These are phyloP conservation scores for Drosophila ironensis DNA, from an alignment of 1,140 invertebrate genomes.

Conservation along the genomic window DNA sequence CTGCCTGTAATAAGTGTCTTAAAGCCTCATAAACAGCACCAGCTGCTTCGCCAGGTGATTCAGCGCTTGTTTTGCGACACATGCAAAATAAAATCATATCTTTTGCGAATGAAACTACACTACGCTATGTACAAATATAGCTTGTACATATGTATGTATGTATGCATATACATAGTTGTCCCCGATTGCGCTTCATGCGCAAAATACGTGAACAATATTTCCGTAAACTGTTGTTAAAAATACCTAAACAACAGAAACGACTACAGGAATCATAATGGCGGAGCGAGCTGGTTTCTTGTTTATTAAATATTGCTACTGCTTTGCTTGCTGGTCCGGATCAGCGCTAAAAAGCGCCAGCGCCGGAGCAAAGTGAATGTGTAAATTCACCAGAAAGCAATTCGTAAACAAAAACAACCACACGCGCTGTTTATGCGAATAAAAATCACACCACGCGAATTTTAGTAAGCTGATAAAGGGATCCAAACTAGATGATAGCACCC, in stretches of 20 bases:
- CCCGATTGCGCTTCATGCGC: constrained; percentile 37
- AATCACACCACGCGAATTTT: constrained; percentile 35
- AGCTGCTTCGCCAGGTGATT: constrained; percentile 7
- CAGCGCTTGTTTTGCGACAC: not conserved
- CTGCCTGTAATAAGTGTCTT: not conserved
- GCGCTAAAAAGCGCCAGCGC: too few relatives aligned
- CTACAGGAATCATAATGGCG: constrained; percentile 4
- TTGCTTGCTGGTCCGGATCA: constrained; percentile 10
- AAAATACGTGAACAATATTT: constrained; percentile 43
- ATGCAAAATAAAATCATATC: constrained; percentile 20
- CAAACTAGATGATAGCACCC: not conserved
- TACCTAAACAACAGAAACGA: constrained; percentile 30
- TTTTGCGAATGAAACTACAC: not conserved
- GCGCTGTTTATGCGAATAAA: constrained; percentile 65
- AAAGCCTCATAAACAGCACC: not conserved
- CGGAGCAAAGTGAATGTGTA: constrained; percentile 30
- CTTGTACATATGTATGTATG: not conserved
- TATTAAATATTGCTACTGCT: constrained; percentile 19
- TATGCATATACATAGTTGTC: constrained; percentile 29
- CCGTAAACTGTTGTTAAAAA: constrained; percentile 33
- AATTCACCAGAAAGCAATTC: constrained; percentile 25
- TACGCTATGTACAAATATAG: too few relatives aligned
- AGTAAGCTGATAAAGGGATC: constrained; percentile 29
- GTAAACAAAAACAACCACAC: constrained; percentile 44
- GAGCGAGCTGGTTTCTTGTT: constrained; percentile 26